phyloP scores from a whole-genome alignment of 2,797 vertebrate species.

The Brotula barbata region DNA sequence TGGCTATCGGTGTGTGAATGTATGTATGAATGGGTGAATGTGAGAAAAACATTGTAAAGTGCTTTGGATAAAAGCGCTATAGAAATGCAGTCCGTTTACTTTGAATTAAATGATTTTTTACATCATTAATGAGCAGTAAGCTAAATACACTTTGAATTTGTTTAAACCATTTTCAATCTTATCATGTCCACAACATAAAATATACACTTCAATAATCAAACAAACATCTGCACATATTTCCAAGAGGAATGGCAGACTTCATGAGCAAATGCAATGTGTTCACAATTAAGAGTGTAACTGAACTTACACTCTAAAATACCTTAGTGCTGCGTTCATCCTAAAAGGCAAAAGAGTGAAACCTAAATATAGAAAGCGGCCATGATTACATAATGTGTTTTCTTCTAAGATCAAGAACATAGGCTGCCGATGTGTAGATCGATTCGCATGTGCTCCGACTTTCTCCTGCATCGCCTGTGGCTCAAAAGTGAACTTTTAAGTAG shows the following conservation, averaged over 20 bases:
- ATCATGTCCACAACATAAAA: neutral
- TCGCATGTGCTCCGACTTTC: neutral
- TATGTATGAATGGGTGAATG: too few relatives aligned
- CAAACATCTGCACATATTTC: conserved; percentile 13
- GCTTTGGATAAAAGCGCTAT: too few relatives aligned
- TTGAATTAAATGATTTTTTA: too few relatives aligned
- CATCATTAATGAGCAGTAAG: neutral
- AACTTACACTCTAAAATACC: conserved; percentile 9
- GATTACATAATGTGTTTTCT: neutral
- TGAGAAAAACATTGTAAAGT: too few relatives aligned
- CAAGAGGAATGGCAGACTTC: neutral
- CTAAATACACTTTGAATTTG: neutral
- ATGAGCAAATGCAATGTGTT: conserved; percentile 20
- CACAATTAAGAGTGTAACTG: conserved; percentile 15
- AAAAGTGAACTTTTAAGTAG: neutral
- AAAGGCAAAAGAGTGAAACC: neutral
- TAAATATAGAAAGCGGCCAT: neutral
- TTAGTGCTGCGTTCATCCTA: conserved; percentile 2
- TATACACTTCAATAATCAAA: conserved; percentile 3
- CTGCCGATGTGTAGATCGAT: too few relatives aligned
- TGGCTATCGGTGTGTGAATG: too few relatives aligned
- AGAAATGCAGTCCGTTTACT: too few relatives aligned
- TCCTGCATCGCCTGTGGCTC: neutral
- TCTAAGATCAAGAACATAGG: neutral
- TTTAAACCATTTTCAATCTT: neutral